Conservation (phyloP, 2,888 invertebrate genomes). For the Lapara coniferarum region DNA sequence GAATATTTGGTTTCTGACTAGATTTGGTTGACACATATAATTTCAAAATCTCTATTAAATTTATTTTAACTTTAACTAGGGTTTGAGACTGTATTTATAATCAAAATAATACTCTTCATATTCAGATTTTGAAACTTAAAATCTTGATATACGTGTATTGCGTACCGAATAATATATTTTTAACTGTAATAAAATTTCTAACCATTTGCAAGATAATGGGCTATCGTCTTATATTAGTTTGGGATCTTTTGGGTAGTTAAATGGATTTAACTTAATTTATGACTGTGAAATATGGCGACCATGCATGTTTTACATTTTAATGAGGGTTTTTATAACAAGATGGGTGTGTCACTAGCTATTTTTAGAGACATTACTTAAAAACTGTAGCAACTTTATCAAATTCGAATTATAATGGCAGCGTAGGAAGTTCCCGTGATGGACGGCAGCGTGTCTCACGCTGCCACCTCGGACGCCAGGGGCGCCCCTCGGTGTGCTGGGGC, state of each 20-base stretch:
- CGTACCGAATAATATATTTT: neutral
- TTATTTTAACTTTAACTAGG: too few relatives aligned
- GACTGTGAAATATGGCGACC: neutral
- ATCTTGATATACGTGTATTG: neutral
- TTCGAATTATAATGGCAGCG: too few relatives aligned
- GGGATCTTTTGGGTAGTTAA: neutral
- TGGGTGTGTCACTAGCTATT: neutral
- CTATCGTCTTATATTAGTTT: slow-evolving; percentile 7
- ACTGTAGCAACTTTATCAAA: too few relatives aligned
- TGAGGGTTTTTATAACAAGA: neutral
- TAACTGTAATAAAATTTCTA: neutral
- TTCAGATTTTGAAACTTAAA: neutral
- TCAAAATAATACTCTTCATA: neutral
- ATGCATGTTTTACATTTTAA: slow-evolving; percentile 1
- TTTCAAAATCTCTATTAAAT: too few relatives aligned
- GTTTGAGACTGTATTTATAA: too few relatives aligned
- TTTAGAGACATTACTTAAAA: too few relatives aligned
- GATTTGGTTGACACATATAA: too few relatives aligned
- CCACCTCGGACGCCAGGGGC: too few relatives aligned
- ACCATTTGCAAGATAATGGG: slow-evolving; percentile 8
- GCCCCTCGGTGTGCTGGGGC: too few relatives aligned
- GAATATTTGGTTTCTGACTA: too few relatives aligned
- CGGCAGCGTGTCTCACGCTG: too few relatives aligned
- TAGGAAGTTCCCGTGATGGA: too few relatives aligned
- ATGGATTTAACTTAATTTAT: slow-evolving; percentile 2